A percentile compares a stretch with the other conserved stretches of the same genome.
Evolutionary conservation across 2,797 vertebrate genomes (phyloP).

Genomic region (Phrynocephalus vlangalii): DNA sequence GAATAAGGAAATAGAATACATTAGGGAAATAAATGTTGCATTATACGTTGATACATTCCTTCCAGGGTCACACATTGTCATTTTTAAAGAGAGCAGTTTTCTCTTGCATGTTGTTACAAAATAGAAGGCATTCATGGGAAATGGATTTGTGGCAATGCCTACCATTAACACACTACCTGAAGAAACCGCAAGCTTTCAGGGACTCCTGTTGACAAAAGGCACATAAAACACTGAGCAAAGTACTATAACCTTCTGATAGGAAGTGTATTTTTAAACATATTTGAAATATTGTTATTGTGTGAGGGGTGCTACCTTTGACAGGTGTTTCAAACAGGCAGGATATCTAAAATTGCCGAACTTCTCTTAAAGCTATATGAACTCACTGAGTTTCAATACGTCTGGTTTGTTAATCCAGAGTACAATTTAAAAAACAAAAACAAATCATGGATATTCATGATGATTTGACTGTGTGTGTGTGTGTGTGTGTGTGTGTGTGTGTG

Average conservation of each 20-base stretch:
- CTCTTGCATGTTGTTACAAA: constrained; percentile 1
- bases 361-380: not conserved
- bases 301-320: constrained; percentile 2
- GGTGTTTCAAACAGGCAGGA: not conserved
- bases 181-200: constrained; percentile 27
- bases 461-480: too few relatives aligned
- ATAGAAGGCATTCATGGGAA: constrained; percentile 9
- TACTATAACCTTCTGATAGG: not conserved
- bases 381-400: not conserved
- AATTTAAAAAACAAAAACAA: not conserved
- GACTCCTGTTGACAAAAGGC: not conserved
- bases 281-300: rapidly evolving
- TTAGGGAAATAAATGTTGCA: not conserved
- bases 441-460: not conserved
- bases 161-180: constrained; percentile 30
- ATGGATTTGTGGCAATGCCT: constrained; percentile 23
- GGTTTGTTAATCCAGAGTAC: not conserved
- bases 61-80: not conserved
- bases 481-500: too few relatives aligned
- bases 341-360: not conserved
- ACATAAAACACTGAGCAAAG: not conserved
- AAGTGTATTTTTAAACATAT: not conserved
- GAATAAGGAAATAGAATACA: not conserved
- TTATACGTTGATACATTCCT: not conserved
- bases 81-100: constrained; percentile 15